phyloP scores from a whole-genome alignment of 2,797 vertebrate genomes.

The Momotus momota region DNA sequence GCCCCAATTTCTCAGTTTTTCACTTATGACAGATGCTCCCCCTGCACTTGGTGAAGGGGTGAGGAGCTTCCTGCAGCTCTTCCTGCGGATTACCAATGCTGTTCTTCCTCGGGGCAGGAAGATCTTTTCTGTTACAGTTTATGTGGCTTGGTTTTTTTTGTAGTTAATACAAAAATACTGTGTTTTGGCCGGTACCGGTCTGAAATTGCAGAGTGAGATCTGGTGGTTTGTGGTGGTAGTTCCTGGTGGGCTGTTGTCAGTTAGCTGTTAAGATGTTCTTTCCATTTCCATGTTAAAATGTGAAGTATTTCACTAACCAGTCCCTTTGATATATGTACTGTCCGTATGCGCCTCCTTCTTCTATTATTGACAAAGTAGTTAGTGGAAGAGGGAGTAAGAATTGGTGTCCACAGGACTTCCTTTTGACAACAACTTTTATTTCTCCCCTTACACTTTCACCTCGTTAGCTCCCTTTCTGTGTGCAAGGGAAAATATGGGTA shows the following conservation, averaged over 20 bases:
- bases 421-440: background rate
- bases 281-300: background rate
- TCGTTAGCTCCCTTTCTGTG: fast-evolving
- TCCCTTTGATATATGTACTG: background rate
- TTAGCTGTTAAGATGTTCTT: background rate
- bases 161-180: background rate
- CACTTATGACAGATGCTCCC: background rate
- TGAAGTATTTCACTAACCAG: background rate
- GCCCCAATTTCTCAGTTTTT: background rate
- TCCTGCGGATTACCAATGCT: background rate
- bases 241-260: background rate
- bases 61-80: no score
- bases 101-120: background rate
- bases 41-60: no score
- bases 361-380: background rate
- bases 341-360: background rate
- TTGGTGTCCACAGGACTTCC: background rate
- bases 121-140: background rate
- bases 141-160: no score
- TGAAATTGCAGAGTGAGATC: background rate
- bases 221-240: background rate
- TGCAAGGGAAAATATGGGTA: background rate
- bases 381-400: background rate
- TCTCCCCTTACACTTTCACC: background rate
- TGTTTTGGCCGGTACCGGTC: background rate